Evolutionary conservation across 2,797 vertebrate species (phyloP).

Genomic region (Manis javanica): DNA sequence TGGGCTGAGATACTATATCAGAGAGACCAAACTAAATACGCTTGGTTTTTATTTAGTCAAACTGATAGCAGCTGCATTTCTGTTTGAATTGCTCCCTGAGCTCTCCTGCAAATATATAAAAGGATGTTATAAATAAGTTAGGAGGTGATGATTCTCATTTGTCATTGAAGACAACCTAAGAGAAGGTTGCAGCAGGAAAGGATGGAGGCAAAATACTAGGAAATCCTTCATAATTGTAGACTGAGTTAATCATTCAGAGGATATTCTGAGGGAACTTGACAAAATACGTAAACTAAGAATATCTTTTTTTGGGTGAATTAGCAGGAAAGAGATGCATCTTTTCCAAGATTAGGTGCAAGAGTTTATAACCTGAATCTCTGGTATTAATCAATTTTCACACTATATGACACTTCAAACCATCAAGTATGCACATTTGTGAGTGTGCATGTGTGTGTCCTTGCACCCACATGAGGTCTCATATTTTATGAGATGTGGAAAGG

Average conservation of each 20-base stretch:
- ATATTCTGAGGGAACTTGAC: conserved; percentile 9
- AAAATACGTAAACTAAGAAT: conserved; percentile 40
- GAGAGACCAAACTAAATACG: conserved; percentile 32
- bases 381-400: neutral
- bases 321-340: neutral
- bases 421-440: neutral
- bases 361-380: neutral
- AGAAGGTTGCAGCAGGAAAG: conserved; percentile 48
- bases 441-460: neutral
- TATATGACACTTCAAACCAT: neutral
- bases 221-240: conserved; percentile 56
- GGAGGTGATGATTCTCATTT: conserved; percentile 72
- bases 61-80: conserved; percentile 74
- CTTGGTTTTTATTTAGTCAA: conserved; percentile 58
- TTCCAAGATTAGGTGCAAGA: neutral
- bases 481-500: neutral
- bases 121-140: conserved; percentile 80
- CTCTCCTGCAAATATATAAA: conserved; percentile 77
- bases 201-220: conserved; percentile 20
- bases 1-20: neutral
- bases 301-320: neutral
- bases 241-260: conserved; percentile 34
- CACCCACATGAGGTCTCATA: neutral
- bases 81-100: conserved; percentile 76
- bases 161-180: conserved; percentile 64